Conservation (phyloP, 2,113 vertebrate genomes). For the Willisornis vidua region DNA sequence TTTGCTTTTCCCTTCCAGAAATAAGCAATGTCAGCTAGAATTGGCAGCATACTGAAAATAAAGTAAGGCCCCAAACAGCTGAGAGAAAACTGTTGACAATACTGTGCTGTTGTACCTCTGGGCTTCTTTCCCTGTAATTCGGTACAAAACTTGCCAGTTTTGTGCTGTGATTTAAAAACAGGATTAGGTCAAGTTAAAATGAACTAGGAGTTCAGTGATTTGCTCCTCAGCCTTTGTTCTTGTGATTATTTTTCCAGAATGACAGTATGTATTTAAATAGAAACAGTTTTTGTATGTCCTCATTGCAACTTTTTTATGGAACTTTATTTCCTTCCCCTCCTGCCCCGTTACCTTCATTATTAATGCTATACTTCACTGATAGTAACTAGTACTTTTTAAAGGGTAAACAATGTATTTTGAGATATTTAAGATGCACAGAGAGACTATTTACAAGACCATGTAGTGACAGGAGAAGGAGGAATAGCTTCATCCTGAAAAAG, state of each 20-base stretch:
- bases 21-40: background rate
- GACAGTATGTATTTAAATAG: background rate
- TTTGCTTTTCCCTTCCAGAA: constrained; percentile 25
- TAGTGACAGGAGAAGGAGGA: background rate
- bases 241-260: background rate
- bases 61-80: background rate
- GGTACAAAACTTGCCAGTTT: background rate
- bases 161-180: background rate
- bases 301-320: background rate
- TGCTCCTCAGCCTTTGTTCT: background rate
- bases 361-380: background rate
- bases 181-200: background rate
- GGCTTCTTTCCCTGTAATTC: background rate
- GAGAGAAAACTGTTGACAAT: background rate
- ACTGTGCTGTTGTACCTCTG: background rate
- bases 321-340: background rate
- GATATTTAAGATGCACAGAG: background rate
- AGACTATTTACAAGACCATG: background rate
- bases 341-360: background rate
- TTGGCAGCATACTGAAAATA: background rate
- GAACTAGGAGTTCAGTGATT: background rate
- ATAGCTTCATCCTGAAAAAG: background rate
- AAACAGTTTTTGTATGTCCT: background rate
- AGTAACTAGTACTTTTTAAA: background rate
- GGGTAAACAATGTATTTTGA: background rate